phyloP scores from a whole-genome alignment of 2,113 vertebrate species.

The Malurus elegans region DNA sequence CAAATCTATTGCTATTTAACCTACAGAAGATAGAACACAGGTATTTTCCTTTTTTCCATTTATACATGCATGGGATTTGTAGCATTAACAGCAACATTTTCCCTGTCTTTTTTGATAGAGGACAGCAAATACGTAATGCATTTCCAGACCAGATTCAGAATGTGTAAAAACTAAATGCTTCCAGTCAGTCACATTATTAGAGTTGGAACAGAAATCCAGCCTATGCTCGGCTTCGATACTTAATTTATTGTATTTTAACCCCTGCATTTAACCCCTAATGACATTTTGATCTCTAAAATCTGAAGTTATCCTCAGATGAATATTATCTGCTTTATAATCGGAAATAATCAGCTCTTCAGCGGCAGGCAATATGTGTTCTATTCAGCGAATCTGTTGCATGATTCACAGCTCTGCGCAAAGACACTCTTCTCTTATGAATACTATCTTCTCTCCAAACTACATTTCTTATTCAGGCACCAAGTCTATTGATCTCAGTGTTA shows the following conservation, averaged over 20 bases:
- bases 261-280: not conserved
- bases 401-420: not conserved
- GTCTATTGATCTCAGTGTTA: not conserved
- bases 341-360: conserved; percentile 11
- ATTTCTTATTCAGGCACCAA: not conserved
- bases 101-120: not conserved
- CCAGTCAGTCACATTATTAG: not conserved
- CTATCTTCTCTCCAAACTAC: not conserved
- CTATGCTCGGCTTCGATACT: not conserved
- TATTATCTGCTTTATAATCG: not conserved
- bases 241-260: not conserved
- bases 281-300: conserved; percentile 16
- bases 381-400: not conserved
- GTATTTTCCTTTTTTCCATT: not conserved
- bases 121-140: not conserved
- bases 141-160: not conserved
- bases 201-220: not conserved
- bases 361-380: conserved; percentile 1
- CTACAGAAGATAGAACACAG: not conserved
- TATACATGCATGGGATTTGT: not conserved
- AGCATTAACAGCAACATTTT: not conserved
- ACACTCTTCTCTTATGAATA: not conserved
- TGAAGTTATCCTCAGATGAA: not conserved
- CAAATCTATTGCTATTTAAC: not conserved
- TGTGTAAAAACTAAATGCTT: not conserved